These are phyloP conservation scores for Stegophylla sp. DNA, from an alignment of 2,888 invertebrate species.

Conservation along the genomic window DNA sequence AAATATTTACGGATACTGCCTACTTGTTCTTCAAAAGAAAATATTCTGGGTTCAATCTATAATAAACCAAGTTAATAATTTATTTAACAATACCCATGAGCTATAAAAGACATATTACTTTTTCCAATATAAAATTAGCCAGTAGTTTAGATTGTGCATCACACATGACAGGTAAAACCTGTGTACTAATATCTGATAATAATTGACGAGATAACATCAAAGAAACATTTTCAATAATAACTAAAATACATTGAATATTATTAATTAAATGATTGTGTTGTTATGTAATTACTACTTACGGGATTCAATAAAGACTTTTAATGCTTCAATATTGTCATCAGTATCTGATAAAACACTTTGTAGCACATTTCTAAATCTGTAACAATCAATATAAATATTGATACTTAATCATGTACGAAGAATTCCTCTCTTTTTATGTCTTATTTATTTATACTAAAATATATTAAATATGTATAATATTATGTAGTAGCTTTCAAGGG, in stretches of 20 bases:
- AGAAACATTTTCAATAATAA: slow-evolving; percentile 98
- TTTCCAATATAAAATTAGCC: slow-evolving; percentile 91
- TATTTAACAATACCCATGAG: not conserved
- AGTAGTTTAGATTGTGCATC: slow-evolving; percentile 88
- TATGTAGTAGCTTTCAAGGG: no score
- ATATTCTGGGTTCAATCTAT: slow-evolving; percentile 88
- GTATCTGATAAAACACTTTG: slow-evolving; percentile 77
- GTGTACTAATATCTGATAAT: slow-evolving; percentile 86
- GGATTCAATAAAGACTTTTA: slow-evolving; percentile 92
- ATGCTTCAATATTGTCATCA: slow-evolving; percentile 80
- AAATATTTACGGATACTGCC: slow-evolving; percentile 94
- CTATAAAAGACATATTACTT: slow-evolving; percentile 66
- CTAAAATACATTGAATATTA: slow-evolving; percentile 66
- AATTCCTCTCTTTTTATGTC: no score
- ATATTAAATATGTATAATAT: no score
- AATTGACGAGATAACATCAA: slow-evolving; percentile 96
- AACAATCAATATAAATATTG: slow-evolving; percentile 59
- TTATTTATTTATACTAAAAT: no score
- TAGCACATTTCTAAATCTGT: slow-evolving; percentile 82
- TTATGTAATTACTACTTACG: slow-evolving; percentile 73
- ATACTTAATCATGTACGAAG: no score
- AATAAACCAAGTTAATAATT: not conserved
- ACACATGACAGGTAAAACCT: slow-evolving; percentile 75
- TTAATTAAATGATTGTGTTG: not conserved
- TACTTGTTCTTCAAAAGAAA: slow-evolving; percentile 97